phyloP scores from a whole-genome alignment of 1,140 invertebrate genomes.

The Ooceraea biroi region DNA sequence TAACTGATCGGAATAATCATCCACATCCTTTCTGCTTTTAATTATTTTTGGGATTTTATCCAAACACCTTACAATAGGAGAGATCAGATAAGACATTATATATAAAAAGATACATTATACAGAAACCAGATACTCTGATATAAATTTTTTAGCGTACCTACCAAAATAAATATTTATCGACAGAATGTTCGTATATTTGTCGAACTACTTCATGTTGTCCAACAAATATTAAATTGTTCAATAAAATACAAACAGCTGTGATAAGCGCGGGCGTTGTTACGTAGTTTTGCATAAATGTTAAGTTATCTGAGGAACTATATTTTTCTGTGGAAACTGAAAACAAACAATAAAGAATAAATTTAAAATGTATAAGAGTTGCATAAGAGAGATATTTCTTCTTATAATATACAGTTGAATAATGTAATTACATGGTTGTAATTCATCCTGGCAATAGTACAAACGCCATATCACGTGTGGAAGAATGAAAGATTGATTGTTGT shows the following conservation, averaged over 20 bases:
- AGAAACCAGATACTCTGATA: too few relatives aligned
- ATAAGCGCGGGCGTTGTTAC: conserved; percentile 85
- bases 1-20: conserved; percentile 84
- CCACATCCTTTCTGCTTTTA: conserved; percentile 77
- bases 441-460: conserved; percentile 80
- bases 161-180: conserved; percentile 82
- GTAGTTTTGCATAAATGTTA: conserved; percentile 70
- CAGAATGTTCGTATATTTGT: conserved; percentile 80
- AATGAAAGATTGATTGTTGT: too few relatives aligned
- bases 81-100: neutral
- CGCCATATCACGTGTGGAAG: conserved; percentile 78
- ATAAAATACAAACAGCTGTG: conserved; percentile 81
- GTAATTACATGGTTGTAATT: conserved; percentile 73
- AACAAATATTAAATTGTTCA: conserved; percentile 85
- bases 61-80: conserved; percentile 79
- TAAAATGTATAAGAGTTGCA: conserved; percentile 19
- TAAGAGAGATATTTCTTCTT: conserved; percentile 6
- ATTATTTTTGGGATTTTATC: conserved; percentile 77
- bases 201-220: conserved; percentile 80
- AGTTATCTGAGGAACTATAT: conserved; percentile 66
- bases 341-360: neutral
- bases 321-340: conserved; percentile 69
- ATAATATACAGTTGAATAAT: neutral
- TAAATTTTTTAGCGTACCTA: conserved; percentile 57
- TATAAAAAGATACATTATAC: conserved; percentile 15